Evolutionary conservation across 2,888 invertebrate species (phyloP), one percentile per base, ranked within the genome.

Genomic region (Mythimna loreyi): DNA sequence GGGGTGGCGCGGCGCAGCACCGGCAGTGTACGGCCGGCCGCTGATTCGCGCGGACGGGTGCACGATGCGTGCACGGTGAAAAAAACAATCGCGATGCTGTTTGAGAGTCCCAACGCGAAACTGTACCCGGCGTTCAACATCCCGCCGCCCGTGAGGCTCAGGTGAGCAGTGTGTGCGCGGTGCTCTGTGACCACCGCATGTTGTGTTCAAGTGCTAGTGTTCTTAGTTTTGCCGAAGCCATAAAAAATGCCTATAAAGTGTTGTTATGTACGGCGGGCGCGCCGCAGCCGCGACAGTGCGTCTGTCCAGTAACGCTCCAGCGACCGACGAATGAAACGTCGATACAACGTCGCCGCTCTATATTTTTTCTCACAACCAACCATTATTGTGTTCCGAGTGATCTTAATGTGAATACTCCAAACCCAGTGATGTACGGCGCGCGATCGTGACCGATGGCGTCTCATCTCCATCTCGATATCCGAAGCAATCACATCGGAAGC

Each of bases 51-150:
- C 87, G 91, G 89, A 92, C 92, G 90, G 81, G 85, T 89, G 85
- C 92, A 92, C 86, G 66, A 93, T 91, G 93, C 90, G 91, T 89
- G 90, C 90, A 89, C 93, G 91, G 93, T 94, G 92, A 93, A 93
- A 92, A 71, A 92, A 89, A 83, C 76, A 77, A 87, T 89, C 92
- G 92, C 93, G 92, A 97, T 97, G 97, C 95, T 97, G 93, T 97
- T 97, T 93, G 97, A 97, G 94, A 97, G 96, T 96, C 97, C 97
- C 90, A 96, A 97, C 90, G 97, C 97, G 93, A 96, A 97, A 94
- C 96, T 97, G 92, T 97, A 96, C 92, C 97, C 97, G 86, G 95
- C 96, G 86, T 97, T 97, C 93, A 97, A 96, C 93, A 97, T 97
- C 91, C 97, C 97, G 88, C 97, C 97, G 91, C 97, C 97, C 84